phyloP scores from a whole-genome alignment of 2,797 vertebrate species.

The Acropternis orthonyx region DNA sequence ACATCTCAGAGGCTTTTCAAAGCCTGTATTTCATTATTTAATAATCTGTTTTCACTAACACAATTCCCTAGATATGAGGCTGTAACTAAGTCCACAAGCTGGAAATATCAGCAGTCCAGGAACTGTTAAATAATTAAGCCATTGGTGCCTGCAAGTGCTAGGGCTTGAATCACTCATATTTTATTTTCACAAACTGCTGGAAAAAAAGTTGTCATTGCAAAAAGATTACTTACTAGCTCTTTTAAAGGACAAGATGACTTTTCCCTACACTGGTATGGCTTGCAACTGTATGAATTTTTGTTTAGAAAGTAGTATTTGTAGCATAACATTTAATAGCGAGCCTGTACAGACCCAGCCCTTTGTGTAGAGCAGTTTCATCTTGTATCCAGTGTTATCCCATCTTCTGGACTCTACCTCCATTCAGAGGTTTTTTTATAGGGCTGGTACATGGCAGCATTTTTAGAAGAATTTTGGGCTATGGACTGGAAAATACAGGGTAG shows the following conservation, averaged over 20 bases:
- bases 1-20: constrained; percentile 66
- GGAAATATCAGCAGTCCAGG: constrained; percentile 59
- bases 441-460: not conserved
- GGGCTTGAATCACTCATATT: constrained; percentile 47
- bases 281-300: not conserved
- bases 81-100: constrained; percentile 62
- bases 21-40: constrained; percentile 75
- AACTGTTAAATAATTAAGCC: constrained; percentile 71
- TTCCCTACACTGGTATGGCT: not conserved
- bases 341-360: not conserved
- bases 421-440: not conserved
- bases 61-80: constrained; percentile 52
- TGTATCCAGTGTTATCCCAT: not conserved
- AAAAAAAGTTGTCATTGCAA: not conserved
- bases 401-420: not conserved
- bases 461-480: not conserved
- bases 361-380: not conserved
- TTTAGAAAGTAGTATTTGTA: not conserved
- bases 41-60: constrained; percentile 67
- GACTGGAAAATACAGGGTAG: not conserved
- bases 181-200: constrained; percentile 48
- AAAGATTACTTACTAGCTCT: not conserved
- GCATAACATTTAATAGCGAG: not conserved
- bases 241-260: constrained; percentile 7
- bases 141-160: constrained; percentile 48